phyloP scores from a whole-genome alignment of 2,888 invertebrate species.

The Ophioninae sp. region DNA sequence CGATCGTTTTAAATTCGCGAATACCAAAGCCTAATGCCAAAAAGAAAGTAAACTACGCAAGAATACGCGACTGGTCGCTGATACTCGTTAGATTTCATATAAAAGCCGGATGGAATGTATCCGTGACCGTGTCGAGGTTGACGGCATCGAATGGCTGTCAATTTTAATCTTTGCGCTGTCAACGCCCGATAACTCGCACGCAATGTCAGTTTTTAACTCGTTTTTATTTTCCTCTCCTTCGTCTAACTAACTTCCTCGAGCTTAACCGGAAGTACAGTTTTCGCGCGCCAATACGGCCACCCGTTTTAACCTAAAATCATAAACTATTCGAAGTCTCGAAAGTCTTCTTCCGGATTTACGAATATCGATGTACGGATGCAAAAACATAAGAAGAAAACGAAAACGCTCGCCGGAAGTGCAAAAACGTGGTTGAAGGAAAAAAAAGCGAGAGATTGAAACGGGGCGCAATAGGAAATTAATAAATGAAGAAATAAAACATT shows the following conservation, averaged over 20 bases:
- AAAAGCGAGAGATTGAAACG: background rate
- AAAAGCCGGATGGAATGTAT: conserved; percentile 62
- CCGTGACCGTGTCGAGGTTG: conserved; percentile 50
- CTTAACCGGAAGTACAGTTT: background rate
- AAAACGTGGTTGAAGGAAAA: background rate
- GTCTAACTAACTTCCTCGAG: conserved; percentile 20
- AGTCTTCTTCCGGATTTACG: no score
- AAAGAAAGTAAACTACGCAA: conserved; percentile 36
- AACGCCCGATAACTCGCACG: conserved; percentile 17
- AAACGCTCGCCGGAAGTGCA: background rate
- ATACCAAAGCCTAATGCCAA: conserved; percentile 5
- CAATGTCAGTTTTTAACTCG: conserved; percentile 13
- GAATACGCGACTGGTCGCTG: conserved; percentile 22
- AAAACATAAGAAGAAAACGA: no score
- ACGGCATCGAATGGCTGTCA: background rate
- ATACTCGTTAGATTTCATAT: conserved; percentile 21
- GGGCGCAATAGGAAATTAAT: no score
- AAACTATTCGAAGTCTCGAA: no score
- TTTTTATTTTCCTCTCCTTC: conserved; percentile 9
- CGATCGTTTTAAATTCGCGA: background rate
- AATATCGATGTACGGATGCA: no score
- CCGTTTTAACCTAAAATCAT: background rate
- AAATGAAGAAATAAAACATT: background rate
- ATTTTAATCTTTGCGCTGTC: background rate
- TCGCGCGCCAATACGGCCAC: conserved; percentile 3